Evolutionary conservation across 2,888 invertebrate species (phyloP).

Genomic region (Spicauda simplicius): DNA sequence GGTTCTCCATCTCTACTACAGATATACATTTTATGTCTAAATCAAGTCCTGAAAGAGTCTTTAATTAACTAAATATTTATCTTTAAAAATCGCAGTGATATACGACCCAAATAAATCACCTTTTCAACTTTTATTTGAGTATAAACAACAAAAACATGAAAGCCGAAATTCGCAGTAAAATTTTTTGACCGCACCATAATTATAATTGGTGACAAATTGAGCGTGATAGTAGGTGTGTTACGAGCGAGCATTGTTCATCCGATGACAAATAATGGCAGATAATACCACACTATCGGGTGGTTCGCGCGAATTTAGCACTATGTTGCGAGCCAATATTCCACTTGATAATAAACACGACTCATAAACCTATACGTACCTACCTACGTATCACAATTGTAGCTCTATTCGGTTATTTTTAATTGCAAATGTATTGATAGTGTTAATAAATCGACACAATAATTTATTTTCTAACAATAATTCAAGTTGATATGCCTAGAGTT

Average conservation of each 20-base stretch:
- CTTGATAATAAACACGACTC: conserved; percentile 78
- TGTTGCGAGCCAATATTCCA: conserved; percentile 81
- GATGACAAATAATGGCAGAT: conserved; percentile 83
- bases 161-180: conserved; percentile 43
- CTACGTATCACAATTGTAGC: conserved; percentile 32
- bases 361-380: conserved; percentile 50
- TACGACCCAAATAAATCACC: not conserved
- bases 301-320: conserved; percentile 76
- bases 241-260: conserved; percentile 74
- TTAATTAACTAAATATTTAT: too few species aligned
- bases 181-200: conserved; percentile 56
- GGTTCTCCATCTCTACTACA: too few species aligned
- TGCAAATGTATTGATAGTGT: conserved; percentile 13
- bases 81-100: too few species aligned
- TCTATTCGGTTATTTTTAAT: conserved; percentile 21
- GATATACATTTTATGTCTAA: too few species aligned
- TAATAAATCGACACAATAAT: not conserved
- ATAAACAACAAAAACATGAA: conserved; percentile 16
- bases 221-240: conserved; percentile 70
- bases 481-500: not conserved
- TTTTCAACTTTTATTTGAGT: not conserved
- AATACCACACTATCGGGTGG: conserved; percentile 83
- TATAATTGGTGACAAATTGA: conserved; percentile 73
- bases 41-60: too few species aligned
- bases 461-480: not conserved